Evolutionary conservation across 2,797 vertebrate species (phyloP).

Genomic region (Hyperoplus immaculatus): DNA sequence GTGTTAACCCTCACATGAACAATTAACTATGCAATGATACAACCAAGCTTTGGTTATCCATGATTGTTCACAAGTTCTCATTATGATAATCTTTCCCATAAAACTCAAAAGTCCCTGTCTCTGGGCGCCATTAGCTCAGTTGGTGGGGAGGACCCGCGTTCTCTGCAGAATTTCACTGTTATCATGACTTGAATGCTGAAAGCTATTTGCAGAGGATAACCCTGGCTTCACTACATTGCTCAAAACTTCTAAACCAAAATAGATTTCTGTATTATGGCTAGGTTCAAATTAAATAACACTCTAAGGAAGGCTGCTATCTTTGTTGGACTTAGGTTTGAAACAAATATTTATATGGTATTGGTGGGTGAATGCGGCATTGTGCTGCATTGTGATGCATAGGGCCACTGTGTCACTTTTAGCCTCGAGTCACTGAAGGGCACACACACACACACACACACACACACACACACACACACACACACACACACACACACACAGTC

Average conservation of each 20-base stretch:
- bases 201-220: too few relatives aligned
- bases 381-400: conserved; percentile 16
- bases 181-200: too few relatives aligned
- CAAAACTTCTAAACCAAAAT: neutral
- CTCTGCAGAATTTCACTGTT: too few relatives aligned
- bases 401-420: conserved; percentile 8
- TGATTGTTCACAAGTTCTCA: neutral
- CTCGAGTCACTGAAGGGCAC: conserved; percentile 25
- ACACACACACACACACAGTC: conserved; percentile 27
- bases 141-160: too few relatives aligned
- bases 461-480: conserved; percentile 30
- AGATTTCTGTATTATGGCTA: neutral
- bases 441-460: conserved; percentile 30
- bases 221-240: neutral
- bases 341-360: neutral
- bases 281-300: neutral
- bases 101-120: neutral
- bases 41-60: neutral
- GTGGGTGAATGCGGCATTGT: conserved; percentile 33
- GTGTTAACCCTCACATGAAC: neutral
- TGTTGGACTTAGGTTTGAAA: neutral
- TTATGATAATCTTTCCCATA: neutral
- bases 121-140: too few relatives aligned
- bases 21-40: neutral
- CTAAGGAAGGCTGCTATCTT: neutral